phyloP scores from a whole-genome alignment of 2,797 vertebrate genomes.

The Cynodonichthys magdalenae region DNA sequence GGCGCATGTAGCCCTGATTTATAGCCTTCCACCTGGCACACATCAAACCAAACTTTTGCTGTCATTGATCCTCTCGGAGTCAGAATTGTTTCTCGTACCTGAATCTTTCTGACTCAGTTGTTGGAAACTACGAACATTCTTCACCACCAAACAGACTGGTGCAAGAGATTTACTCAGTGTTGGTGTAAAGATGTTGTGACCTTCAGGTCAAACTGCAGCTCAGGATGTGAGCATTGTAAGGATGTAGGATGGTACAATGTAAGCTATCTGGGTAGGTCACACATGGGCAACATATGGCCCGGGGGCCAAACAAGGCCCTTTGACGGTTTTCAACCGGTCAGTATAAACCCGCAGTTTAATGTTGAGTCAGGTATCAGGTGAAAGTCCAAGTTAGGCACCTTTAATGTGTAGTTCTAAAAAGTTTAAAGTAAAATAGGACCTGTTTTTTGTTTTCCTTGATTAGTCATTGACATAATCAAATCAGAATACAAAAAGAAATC shows the following conservation, averaged over 20 bases:
- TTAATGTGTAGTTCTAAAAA: no score
- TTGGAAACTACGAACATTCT: slow-evolving; percentile 18
- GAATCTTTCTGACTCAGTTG: slow-evolving; percentile 47
- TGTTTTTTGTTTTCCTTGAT: no score
- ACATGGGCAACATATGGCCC: no score
- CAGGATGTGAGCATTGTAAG: slow-evolving; percentile 54
- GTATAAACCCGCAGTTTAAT: no score
- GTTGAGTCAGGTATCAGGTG: no score
- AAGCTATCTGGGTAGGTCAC: slow-evolving; percentile 5
- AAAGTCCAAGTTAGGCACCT: no score
- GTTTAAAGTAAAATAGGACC: no score
- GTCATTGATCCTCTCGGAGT: slow-evolving; percentile 33
- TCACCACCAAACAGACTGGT: slow-evolving; percentile 35
- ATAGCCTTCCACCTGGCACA: slow-evolving; percentile 11
- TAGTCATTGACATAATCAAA: no score
- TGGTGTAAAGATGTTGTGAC: slow-evolving; percentile 65
- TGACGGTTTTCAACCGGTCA: no score
- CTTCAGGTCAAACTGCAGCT: slow-evolving; percentile 54
- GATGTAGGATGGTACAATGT: slow-evolving; percentile 28
- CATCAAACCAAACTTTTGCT: slow-evolving; percentile 36
- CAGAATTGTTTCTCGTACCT: slow-evolving; percentile 48
- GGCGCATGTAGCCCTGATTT: slow-evolving; percentile 20
- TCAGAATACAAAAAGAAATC: no score
- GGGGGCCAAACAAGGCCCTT: no score
- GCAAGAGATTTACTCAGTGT: slow-evolving; percentile 68